A percentile compares a stretch with the other conserved stretches of the same genome.
Conservation (phyloP, 64 coral and sea anemone genomes). For the Cladopsammia gracilis region DNA sequence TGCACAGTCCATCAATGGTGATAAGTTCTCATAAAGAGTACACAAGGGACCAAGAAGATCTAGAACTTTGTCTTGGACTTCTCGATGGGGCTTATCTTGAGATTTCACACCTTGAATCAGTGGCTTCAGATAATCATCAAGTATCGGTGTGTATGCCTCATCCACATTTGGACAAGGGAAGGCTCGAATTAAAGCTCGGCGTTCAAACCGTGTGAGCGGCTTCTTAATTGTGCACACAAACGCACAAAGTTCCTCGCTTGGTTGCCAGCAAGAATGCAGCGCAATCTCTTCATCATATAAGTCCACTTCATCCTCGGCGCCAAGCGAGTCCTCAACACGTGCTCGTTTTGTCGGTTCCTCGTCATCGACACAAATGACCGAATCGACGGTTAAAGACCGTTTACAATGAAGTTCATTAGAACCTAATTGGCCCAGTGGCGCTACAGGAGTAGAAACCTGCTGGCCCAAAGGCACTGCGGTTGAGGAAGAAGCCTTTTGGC, state of each 20-base stretch:
- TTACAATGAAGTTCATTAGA: slow-evolving; percentile 50
- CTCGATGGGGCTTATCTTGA: neutral
- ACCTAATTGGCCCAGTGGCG: slow-evolving; percentile 65
- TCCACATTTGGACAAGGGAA: slow-evolving; percentile 23
- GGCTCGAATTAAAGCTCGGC: neutral
- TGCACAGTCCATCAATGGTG: neutral
- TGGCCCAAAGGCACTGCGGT: slow-evolving; percentile 76
- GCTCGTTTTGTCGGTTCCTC: neutral
- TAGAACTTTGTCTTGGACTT: slow-evolving; percentile 60
- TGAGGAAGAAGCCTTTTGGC: neutral
- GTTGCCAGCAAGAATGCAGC: slow-evolving; percentile 54
- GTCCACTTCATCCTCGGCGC: neutral
- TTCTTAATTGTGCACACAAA: slow-evolving; percentile 24
- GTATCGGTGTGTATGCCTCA: slow-evolving; percentile 2
- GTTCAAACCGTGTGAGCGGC: slow-evolving; percentile 12
- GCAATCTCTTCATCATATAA: neutral
- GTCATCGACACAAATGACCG: neutral
- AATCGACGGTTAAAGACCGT: neutral
- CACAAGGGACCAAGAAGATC: slow-evolving; percentile 54
- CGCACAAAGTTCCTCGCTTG: slow-evolving; percentile 60
- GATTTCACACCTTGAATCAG: slow-evolving; percentile 15
- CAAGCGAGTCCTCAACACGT: neutral
- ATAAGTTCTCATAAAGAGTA: slow-evolving; percentile 69
- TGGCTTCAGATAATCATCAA: slow-evolving; percentile 43
- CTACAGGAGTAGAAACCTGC: slow-evolving; percentile 22